Base-by-base conservation (phyloP, 2,797 vertebrate genomes). In the Brachyalestes nurse region DNA sequence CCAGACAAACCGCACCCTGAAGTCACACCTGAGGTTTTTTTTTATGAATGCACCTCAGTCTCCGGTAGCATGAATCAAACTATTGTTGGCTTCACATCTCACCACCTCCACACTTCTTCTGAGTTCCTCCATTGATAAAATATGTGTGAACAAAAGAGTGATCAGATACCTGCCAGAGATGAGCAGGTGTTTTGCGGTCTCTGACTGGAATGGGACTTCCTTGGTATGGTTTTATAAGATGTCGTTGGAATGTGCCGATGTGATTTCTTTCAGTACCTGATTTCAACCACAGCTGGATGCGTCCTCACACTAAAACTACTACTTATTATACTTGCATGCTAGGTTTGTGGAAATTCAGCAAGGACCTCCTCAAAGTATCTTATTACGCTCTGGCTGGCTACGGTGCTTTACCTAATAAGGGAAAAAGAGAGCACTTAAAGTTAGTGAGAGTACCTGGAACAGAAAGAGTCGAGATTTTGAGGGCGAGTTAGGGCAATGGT, bases 381-480 rank as follows among this genome's bases (percentile, higher is more conserved):
- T n/a, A 14, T 51, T 45, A 57, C 28, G 76, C 75, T 78, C 81
- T 76, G 40, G 70, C 40, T 28, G 23, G 5, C 67, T 82, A 58
- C 66, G 23, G 49, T 17, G 55, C 80, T 84, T 89, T 69, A 85
- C 86, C 86, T 82, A 85, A 88, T 88, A 90, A 87, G 84, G 82
- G 2, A 14, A 83, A 78, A 51, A 75, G 34, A 7, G 47, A 49
- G 47, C 7, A 10, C 47, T 49, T 64, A 17, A 65, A 2, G 21
- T 51, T 49, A 19, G 19, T 9, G 5, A 38, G 64, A 42, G 64
- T 16, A 64, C 25, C 12, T 66, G 34, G 34, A 66, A 66, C 0
- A 42, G 38, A 67, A 45, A 67, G 65, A 7, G 19, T 16, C 0
- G 38, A 42, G 17, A 19, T 17, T 60, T 60, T 19, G 65, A 67